These are phyloP conservation scores for Cricetomys ansorgei DNA, from an alignment of 2,113 vertebrate genomes.

Conservation along the genomic window DNA sequence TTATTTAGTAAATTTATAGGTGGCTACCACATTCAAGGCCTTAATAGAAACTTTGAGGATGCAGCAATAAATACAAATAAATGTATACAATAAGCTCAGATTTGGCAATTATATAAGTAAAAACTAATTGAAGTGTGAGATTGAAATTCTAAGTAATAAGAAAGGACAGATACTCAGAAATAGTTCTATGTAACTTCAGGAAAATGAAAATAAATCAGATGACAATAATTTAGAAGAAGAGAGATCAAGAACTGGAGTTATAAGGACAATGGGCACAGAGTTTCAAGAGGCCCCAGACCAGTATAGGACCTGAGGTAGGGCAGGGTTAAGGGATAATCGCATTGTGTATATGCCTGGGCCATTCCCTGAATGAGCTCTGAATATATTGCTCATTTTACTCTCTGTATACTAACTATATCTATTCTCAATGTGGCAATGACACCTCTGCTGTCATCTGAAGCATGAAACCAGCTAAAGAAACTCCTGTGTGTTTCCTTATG, in stretches of 20 bases:
- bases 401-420: accelerated
- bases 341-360: not conserved
- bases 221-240: not conserved
- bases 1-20: not conserved
- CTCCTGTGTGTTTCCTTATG: not conserved
- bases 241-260: not conserved
- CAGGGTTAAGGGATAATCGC: not conserved
- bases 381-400: not conserved
- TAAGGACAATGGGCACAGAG: not conserved
- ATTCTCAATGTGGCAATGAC: not conserved
- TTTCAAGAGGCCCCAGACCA: not conserved
- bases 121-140: not conserved
- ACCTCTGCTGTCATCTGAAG: not conserved
- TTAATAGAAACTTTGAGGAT: not conserved
- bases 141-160: not conserved
- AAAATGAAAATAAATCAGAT: not conserved
- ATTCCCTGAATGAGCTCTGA: not conserved
- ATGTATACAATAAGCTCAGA: too few relatives aligned
- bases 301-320: accelerated
- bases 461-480: not conserved
- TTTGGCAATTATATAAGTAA: not conserved
- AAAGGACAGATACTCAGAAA: not conserved
- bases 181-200: not conserved
- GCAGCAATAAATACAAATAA: not conserved
- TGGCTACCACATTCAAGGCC: not conserved